Evolutionary conservation across 2,113 vertebrate genomes (phyloP), one percentile per base, ranked within the genome.

Genomic region (Papio anubis): DNA sequence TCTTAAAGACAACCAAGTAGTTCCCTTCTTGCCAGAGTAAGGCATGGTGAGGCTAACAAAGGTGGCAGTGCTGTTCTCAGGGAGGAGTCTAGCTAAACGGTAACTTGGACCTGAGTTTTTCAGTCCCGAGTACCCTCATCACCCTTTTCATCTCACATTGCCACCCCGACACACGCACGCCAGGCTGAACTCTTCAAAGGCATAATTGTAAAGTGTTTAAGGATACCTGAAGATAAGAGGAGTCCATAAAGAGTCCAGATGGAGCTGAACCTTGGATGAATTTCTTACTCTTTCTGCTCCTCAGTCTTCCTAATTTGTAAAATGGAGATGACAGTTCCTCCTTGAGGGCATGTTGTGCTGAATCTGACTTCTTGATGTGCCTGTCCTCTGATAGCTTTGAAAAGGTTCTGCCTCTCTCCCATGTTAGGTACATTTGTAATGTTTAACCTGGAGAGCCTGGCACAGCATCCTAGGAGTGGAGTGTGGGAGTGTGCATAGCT

Each of bases 141-240:
- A 23, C 45, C 10, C 30, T 6, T 13, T 70, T 17, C 35, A 35
- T n/a, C 64, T 23, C 70, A 23, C 70, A 12, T n/a, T n/a, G 68
- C 0, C 4, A 32, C 0, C 76, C 6, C 9, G 1, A 3, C n/a
- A 45, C 1, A 25, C 38, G 8, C 11, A 20, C 1, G 32, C 11
- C 25, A 18, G 16, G 18, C 32, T 55, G 38, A 14, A 21, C 40
- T 20, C 20, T 59, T 59, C 10, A 35, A 3, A 75, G 30, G 32
- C 7, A 8, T 20, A 20, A 18, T 18, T 55, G 52, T 55, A 20
- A 18, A 20, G 52, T 55, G 25, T 35, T 38, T 88, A 43, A 14
- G n/a, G 43, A 61, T 35, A 48, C 25, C 59, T 68, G 82, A 1
- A 0, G 59, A 30, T 25, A 27, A 61, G 25, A 59, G 55, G 45